Percentiles rank a stretch among this genome's conserved stretches.
phyloP scores from a whole-genome alignment of 2,888 invertebrate species.

The Dione vanillae region DNA sequence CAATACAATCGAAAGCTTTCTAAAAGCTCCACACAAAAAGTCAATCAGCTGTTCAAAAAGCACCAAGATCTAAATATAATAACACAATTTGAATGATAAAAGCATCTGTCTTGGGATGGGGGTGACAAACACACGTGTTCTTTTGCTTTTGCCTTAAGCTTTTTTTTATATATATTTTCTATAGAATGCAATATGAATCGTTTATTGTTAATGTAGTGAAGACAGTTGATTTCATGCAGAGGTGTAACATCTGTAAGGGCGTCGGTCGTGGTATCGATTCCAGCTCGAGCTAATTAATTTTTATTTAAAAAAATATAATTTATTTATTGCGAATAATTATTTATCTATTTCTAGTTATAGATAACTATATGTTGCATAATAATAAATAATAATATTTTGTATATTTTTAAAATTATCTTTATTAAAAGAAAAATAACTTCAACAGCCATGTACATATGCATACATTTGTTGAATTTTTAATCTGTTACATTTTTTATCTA shows the following conservation, averaged over 20 bases:
- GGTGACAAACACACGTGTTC: slow-evolving; percentile 51
- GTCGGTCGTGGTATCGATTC: no score
- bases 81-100: slow-evolving; percentile 73
- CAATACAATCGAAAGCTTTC: slow-evolving; percentile 16
- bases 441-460: neutral
- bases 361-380: no score
- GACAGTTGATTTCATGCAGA: slow-evolving; percentile 2
- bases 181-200: slow-evolving; percentile 9
- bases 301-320: no score
- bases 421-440: neutral
- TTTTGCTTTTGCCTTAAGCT: neutral
- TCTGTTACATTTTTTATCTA: slow-evolving; percentile 31
- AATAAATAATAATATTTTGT: no score
- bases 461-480: neutral
- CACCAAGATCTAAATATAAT: slow-evolving; percentile 70
- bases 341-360: no score
- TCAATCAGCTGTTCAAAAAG: slow-evolving; percentile 49
- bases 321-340: no score
- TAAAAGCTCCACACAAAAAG: slow-evolving; percentile 27
- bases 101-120: slow-evolving; percentile 68
- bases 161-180: slow-evolving; percentile 17
- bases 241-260: no score
- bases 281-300: no score
- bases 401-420: no score
- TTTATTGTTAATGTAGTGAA: slow-evolving; percentile 2